Evolutionary conservation across 2,113 vertebrate genomes (phyloP), one percentile per base, ranked within the genome.

Genomic region (Mustela lutreola): DNA sequence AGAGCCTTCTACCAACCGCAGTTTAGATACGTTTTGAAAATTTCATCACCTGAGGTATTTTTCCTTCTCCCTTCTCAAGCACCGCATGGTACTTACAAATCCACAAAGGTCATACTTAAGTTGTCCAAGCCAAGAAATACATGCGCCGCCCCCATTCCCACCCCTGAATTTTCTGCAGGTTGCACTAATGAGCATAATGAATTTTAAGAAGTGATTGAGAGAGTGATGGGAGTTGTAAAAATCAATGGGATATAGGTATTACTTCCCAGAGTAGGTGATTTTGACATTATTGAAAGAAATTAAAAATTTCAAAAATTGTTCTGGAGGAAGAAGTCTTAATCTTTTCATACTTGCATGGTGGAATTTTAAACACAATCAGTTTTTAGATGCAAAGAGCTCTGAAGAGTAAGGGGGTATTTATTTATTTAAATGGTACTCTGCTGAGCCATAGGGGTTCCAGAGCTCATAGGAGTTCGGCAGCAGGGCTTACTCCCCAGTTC

Each of bases 1-100:
- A 95, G 85, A 95, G 53, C 78, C 53, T 70, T 85, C 50, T 82
- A 33, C 63, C 86, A 71, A 63, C 78, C 24, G 33, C 89, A 60
- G 70, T 88, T 88, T 87, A 96, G 80, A 85, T 94, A 48, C 7
- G 21, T 90, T 94, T 95, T 96, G 92, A 89, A 88, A 78, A 96
- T 96, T 76, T 97, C 83, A 84, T 56, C 83, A 26, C 80, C 39
- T 11, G n/a, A 92, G 86, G 10, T 88, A n/a, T 85, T 90, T 96
- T 78, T 70, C 63, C 42, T 86, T 70, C 28, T 67, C 19, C 80
- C 5, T 62, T n/a, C 15, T 87, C 60, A 76, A 81, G 56, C 89
- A 65, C 75, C 48, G 18, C 91, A 31, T 28, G 82, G 92, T 90
- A 8, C 65, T 95, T 90, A 70, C 1, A 93, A n/a, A 83, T 81